Percentiles rank a stretch among this genome's conserved stretches.
These are phyloP conservation scores for Dipodomys spectabilis DNA, from an alignment of 2,113 vertebrate species.

Conservation along the genomic window DNA sequence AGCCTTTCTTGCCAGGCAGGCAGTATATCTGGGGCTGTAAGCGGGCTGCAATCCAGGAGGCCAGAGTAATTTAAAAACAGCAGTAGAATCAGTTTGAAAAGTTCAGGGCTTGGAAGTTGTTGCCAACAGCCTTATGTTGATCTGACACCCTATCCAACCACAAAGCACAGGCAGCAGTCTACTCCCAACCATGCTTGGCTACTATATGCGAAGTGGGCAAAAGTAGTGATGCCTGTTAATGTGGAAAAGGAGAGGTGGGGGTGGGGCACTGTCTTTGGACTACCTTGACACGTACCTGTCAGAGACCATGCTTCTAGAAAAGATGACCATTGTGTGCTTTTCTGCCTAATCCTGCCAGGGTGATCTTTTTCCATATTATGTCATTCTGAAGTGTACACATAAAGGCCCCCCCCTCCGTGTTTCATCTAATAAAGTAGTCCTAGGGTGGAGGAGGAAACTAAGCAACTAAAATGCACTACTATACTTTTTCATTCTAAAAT, in stretches of 20 bases:
- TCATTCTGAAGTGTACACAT: neutral
- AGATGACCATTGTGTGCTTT: neutral
- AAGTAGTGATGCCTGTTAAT: neutral
- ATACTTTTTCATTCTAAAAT: conserved; percentile 41
- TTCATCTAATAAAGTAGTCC: neutral
- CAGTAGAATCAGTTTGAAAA: conserved; percentile 43
- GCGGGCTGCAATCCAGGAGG: conserved; percentile 48
- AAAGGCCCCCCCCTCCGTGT: neutral
- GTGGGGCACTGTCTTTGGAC: neutral
- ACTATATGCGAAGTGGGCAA: conserved; percentile 27
- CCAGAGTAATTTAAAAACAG: neutral
- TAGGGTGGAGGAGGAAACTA: neutral
- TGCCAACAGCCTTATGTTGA: neutral
- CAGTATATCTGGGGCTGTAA: neutral
- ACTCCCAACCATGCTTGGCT: conserved; percentile 18
- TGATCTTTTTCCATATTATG: neutral
- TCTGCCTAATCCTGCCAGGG: neutral
- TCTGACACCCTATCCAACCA: conserved; percentile 10
- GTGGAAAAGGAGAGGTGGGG: fast-evolving
- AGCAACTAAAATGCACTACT: neutral
- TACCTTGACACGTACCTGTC: neutral
- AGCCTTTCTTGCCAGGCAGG: conserved; percentile 13
- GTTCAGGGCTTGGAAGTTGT: conserved; percentile 24
- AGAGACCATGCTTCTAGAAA: neutral
- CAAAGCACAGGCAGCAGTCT: neutral